phyloP scores from a whole-genome alignment of 2,888 invertebrate species.

The Mythimna ferrago region DNA sequence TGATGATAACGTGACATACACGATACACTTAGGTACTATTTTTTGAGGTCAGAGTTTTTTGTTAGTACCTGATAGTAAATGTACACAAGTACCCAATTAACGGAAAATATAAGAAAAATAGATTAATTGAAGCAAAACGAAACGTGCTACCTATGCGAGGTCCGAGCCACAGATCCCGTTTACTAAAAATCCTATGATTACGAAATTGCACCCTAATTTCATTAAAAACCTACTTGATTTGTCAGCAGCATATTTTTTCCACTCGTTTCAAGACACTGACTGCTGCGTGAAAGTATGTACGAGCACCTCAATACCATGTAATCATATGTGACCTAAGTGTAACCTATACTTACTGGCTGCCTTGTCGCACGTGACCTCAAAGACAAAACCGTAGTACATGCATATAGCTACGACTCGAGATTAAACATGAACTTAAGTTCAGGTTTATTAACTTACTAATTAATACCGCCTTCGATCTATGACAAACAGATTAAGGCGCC shows the following conservation, averaged over 20 bases:
- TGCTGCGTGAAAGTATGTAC: constrained; percentile 8
- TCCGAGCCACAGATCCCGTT: background rate
- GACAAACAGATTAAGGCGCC: constrained; percentile 21
- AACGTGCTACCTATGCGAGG: too few relatives aligned
- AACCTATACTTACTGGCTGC: constrained; percentile 29
- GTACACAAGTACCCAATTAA: too few relatives aligned
- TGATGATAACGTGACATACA: constrained; percentile 41
- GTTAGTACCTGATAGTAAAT: constrained; percentile 1
- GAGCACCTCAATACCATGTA: constrained; percentile 24
- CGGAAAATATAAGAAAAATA: too few relatives aligned
- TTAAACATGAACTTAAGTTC: constrained; percentile 46
- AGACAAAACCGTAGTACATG: constrained; percentile 12
- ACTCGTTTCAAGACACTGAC: background rate
- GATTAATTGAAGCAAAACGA: too few relatives aligned
- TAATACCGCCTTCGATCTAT: constrained; percentile 24
- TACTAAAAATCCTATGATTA: background rate
- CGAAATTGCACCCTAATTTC: background rate
- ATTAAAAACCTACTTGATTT: constrained; percentile 1
- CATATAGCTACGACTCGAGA: constrained; percentile 5
- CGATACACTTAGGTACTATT: constrained; percentile 17
- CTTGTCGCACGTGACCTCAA: constrained; percentile 43
- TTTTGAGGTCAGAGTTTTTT: constrained; percentile 15
- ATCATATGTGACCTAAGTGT: constrained; percentile 33
- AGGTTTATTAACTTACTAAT: constrained; percentile 52
- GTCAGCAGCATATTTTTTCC: constrained; percentile 1